phyloP scores from a whole-genome alignment of 2,888 invertebrate genomes.

The Sphaeridia pumilis region DNA sequence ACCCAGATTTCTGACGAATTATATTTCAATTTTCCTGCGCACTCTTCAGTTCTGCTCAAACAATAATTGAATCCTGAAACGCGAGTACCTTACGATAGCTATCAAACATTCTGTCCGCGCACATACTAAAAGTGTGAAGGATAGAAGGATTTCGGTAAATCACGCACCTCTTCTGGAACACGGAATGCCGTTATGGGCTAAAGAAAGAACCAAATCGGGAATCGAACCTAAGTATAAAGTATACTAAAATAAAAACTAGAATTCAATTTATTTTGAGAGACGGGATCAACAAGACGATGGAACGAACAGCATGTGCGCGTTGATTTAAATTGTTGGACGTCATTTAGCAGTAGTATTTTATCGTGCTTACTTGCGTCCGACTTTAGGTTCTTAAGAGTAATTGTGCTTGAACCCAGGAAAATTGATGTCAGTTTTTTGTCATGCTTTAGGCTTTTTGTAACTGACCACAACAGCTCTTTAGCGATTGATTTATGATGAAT shows the following conservation, averaged over 20 bases:
- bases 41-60: too few species aligned
- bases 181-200: too few species aligned
- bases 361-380: not conserved
- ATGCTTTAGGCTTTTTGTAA: not conserved
- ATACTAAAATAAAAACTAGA: not conserved
- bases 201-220: too few species aligned
- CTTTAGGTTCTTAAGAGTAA: not conserved
- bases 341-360: not conserved
- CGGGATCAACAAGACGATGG: not conserved
- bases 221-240: too few species aligned
- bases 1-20: too few species aligned
- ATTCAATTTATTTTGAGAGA: not conserved
- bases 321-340: conserved; percentile 1
- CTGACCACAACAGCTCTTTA: conserved; percentile 1
- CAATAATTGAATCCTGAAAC: too few species aligned
- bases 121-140: too few species aligned
- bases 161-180: too few species aligned
- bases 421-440: not conserved
- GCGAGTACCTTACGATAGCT: too few species aligned
- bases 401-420: not conserved
- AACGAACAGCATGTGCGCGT: not conserved
- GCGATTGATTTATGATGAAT: not conserved
- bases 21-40: too few species aligned
- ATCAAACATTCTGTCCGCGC: too few species aligned
- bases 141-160: too few species aligned